These are phyloP conservation scores for Ictalurus furcatus DNA, from an alignment of 2,113 vertebrate genomes.

Conservation along the genomic window DNA sequence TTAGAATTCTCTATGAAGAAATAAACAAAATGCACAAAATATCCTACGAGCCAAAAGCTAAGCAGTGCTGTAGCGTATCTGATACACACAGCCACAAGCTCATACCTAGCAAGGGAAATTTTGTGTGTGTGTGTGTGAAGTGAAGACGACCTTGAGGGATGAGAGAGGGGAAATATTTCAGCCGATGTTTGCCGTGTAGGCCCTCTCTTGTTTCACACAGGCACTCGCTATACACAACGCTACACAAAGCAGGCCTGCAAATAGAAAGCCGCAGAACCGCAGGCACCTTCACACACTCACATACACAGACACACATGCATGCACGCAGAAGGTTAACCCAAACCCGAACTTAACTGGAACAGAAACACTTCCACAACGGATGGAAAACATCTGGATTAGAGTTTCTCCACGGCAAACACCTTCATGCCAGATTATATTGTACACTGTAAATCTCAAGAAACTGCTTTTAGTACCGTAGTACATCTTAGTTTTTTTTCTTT, in stretches of 20 bases:
- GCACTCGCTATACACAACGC: constrained; percentile 45
- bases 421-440: neutral
- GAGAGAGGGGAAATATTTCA: constrained; percentile 44
- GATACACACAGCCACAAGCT: constrained; percentile 17
- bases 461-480: neutral
- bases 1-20: neutral
- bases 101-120: neutral
- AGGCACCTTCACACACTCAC: constrained; percentile 30
- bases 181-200: constrained; percentile 52
- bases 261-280: constrained; percentile 51
- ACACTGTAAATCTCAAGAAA: neutral
- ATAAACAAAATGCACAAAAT: neutral
- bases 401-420: neutral
- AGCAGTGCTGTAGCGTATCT: neutral
- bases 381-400: constrained; percentile 26
- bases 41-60: neutral
- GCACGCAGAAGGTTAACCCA: constrained; percentile 35
- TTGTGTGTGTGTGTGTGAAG: constrained; percentile 12
- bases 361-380: neutral
- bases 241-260: constrained; percentile 50
- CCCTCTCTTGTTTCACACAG: constrained; percentile 48
- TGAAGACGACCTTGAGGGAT: constrained; percentile 55
- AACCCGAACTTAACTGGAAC: constrained; percentile 28
- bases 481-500: too few relatives aligned
- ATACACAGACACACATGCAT: constrained; percentile 2